phyloP scores from a whole-genome alignment of 2,797 vertebrate genomes.

The Molossus alvarezi region DNA sequence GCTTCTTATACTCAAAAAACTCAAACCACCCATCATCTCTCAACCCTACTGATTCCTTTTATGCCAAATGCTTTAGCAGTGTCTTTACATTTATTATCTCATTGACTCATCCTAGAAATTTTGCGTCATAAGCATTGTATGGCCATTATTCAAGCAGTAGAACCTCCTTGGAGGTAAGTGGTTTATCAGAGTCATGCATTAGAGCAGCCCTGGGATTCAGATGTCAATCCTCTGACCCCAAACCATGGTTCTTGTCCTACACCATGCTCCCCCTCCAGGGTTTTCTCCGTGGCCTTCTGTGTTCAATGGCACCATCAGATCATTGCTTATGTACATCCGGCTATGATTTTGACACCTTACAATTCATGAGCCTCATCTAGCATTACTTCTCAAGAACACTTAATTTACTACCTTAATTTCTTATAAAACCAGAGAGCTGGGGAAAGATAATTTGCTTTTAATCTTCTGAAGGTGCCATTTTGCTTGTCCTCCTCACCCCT shows the following conservation, averaged over 20 bases:
- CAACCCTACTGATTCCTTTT: not conserved
- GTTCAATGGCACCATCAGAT: not conserved
- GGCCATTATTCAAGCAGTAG: slow-evolving; percentile 16
- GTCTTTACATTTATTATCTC: not conserved
- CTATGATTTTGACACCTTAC: not conserved
- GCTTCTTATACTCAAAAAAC: not conserved
- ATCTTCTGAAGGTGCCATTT: slow-evolving; percentile 20
- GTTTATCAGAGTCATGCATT: not conserved
- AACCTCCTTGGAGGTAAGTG: not conserved
- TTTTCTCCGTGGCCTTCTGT: not conserved
- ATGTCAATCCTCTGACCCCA: not conserved
- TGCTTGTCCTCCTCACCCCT: not conserved
- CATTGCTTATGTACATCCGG: not conserved
- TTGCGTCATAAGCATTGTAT: not conserved
- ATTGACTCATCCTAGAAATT: not conserved
- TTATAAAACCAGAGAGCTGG: slow-evolving; percentile 47
- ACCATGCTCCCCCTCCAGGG: accelerated
- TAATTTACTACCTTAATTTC: slow-evolving; percentile 69
- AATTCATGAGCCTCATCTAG: not conserved
- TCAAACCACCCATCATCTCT: not conserved
- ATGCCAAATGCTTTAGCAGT: not conserved
- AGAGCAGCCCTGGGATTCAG: not conserved
- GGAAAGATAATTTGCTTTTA: slow-evolving; percentile 62
- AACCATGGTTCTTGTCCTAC: not conserved
- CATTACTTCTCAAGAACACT: not conserved